Percentiles rank a stretch among this genome's conserved stretches.
Conservation (phyloP, 2,888 invertebrate genomes). For the Hesperia comma region DNA sequence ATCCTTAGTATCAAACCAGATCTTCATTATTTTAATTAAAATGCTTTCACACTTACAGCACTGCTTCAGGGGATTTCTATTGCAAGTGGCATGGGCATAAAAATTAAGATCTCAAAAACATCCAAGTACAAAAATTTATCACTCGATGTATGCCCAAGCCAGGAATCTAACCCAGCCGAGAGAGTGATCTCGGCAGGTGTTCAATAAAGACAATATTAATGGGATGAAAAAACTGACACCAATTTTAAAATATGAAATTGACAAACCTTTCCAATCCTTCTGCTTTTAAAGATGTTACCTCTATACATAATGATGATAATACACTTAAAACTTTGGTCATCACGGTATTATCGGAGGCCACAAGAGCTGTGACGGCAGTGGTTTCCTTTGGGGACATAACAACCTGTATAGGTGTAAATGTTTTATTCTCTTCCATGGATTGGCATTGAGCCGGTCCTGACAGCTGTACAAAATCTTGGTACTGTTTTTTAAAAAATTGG, state of each 20-base stretch:
- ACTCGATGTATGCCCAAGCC: no score
- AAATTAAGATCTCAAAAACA: no score
- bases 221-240: no score
- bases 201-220: no score
- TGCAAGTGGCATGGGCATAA: no score
- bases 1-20: no score
- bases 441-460: conserved; percentile 49
- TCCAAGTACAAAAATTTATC: no score
- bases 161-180: no score
- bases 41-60: no score
- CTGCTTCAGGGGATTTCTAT: no score
- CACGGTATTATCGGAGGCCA: conserved; percentile 92
- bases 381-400: conserved; percentile 83
- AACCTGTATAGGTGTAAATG: conserved; percentile 68
- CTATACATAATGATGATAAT: conserved; percentile 90
- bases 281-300: conserved; percentile 87
- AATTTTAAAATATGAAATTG: not conserved
- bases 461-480: conserved; percentile 60
- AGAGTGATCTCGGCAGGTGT: no score
- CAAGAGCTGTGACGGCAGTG: conserved; percentile 86
- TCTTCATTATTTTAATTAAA: no score
- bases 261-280: conserved; percentile 86
- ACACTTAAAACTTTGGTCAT: conserved; percentile 91
- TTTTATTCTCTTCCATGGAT: conserved; percentile 60
- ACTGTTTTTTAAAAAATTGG: conserved; percentile 74